Conservation (phyloP, 2,888 invertebrate species). For the Epistrophe eligans region DNA sequence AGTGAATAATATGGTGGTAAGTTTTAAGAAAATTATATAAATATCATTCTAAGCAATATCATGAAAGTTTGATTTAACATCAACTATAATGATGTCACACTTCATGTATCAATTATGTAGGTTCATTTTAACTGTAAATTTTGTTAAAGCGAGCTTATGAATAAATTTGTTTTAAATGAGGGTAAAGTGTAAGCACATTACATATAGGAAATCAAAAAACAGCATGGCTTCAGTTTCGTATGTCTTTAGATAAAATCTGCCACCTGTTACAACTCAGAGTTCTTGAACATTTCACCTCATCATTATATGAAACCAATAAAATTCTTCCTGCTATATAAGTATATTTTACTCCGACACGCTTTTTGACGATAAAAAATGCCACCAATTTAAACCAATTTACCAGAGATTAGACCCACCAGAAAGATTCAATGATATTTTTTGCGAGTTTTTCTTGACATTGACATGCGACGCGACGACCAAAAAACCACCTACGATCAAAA, state of each 20-base stretch:
- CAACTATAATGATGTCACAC: no score
- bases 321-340: background rate
- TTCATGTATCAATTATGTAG: no score
- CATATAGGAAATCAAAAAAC: background rate
- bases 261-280: slow-evolving; percentile 11
- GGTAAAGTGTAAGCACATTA: background rate
- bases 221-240: background rate
- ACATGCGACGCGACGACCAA: slow-evolving; percentile 52
- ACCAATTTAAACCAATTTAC: slow-evolving; percentile 47
- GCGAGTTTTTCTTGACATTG: slow-evolving; percentile 25
- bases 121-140: no score
- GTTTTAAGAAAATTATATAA: no score
- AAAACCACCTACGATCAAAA: slow-evolving; percentile 67
- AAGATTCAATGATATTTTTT: slow-evolving; percentile 49
- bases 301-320: slow-evolving; percentile 31
- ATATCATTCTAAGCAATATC: no score
- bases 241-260: background rate
- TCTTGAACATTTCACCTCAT: background rate
- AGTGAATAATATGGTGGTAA: no score
- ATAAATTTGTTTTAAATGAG: background rate
- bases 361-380: background rate
- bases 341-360: background rate
- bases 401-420: slow-evolving; percentile 51
- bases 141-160: no score
- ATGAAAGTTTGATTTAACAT: no score